Conservation (phyloP, 2,113 vertebrate genomes). For the Podiceps cristatus region DNA sequence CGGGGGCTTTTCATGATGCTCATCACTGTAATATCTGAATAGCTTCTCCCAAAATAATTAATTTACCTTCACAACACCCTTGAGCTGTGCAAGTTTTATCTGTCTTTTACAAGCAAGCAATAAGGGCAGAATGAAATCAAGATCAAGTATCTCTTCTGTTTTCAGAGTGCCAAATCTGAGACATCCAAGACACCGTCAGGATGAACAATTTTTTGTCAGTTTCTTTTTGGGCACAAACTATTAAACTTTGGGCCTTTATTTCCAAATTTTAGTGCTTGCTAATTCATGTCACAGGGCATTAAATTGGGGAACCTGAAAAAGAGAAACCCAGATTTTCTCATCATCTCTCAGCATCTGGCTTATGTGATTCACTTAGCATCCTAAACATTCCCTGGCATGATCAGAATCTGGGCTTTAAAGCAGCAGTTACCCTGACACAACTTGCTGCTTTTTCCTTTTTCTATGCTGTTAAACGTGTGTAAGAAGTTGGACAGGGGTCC, state of each 20-base stretch:
- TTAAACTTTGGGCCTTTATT: not conserved
- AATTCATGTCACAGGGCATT: not conserved
- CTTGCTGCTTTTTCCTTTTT: not conserved
- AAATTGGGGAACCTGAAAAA: not conserved
- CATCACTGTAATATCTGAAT: conserved; percentile 17
- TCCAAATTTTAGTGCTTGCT: not conserved
- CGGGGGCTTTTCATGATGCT: not conserved
- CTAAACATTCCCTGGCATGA: not conserved
- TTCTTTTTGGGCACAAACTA: not conserved
- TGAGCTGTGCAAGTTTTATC: conserved; percentile 11
- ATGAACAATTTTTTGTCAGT: not conserved
- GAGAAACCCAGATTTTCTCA: not conserved
- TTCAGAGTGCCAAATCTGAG: not conserved
- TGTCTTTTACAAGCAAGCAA: not conserved
- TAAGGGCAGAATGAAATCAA: not conserved
- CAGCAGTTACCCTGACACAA: not conserved
- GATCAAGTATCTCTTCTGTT: not conserved
- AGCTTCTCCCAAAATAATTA: conserved; percentile 48
- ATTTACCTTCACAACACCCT: conserved; percentile 31
- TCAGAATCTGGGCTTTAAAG: not conserved
- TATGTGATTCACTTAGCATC: not conserved
- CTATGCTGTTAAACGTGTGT: accelerated
- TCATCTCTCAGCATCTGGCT: not conserved
- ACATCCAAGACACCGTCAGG: not conserved
- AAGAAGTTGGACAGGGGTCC: not conserved